phyloP scores from a whole-genome alignment of 2,888 invertebrate species.

The Cheilosia vulpina region DNA sequence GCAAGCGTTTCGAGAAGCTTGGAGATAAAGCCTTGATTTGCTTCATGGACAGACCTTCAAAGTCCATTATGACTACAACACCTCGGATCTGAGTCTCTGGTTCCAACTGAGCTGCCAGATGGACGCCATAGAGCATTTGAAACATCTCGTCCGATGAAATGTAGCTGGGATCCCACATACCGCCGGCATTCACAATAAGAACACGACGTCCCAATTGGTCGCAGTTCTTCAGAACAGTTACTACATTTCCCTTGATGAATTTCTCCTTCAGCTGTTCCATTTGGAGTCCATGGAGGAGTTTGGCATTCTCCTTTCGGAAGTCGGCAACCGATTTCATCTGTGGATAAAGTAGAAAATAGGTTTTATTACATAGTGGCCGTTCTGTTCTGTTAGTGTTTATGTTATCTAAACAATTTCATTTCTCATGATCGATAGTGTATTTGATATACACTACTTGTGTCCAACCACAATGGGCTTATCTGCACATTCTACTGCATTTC shows the following conservation, averaged over 20 bases:
- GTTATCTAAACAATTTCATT: constrained; percentile 11
- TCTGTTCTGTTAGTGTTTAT: no score
- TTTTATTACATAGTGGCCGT: background rate
- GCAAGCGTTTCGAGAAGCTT: constrained; percentile 89
- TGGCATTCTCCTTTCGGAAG: constrained; percentile 89
- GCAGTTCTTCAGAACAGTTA: constrained; percentile 90
- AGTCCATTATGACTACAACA: constrained; percentile 93
- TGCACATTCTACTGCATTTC: constrained; percentile 9
- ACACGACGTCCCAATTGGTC: constrained; percentile 91
- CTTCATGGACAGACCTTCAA: constrained; percentile 90
- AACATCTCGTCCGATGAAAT: constrained; percentile 91
- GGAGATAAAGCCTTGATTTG: constrained; percentile 89
- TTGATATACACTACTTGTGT: background rate
- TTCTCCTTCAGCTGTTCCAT: constrained; percentile 88
- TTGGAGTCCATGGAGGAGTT: constrained; percentile 87
- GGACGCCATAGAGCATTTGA: constrained; percentile 90
- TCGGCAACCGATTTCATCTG: constrained; percentile 91
- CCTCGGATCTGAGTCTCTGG: constrained; percentile 92
- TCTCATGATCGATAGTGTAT: background rate
- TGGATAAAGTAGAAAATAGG: constrained; percentile 10
- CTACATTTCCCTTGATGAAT: constrained; percentile 89
- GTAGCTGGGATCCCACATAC: constrained; percentile 90
- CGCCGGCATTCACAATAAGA: constrained; percentile 89
- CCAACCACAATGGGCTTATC: constrained; percentile 42
- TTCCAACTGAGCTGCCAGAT: constrained; percentile 90